These are phyloP conservation scores for Rapana venosa DNA, from an alignment of 2,888 invertebrate species.

Conservation along the genomic window DNA sequence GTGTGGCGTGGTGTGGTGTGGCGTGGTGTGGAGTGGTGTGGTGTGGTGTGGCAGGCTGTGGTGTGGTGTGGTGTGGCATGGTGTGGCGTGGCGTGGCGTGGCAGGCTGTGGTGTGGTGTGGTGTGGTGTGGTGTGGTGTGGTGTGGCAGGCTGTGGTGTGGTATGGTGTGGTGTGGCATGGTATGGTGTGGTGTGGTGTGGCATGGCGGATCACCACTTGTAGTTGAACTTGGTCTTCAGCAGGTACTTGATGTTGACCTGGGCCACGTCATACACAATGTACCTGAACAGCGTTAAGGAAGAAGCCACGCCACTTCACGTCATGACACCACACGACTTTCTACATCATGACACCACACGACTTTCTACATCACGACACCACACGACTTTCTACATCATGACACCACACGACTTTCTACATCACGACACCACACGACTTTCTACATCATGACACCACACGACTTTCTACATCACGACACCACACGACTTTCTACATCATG, in stretches of 20 bases:
- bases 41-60: too few relatives aligned
- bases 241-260: constrained; percentile 93
- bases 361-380: too few relatives aligned
- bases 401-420: too few relatives aligned
- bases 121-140: not conserved
- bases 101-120: not conserved
- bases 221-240: constrained; percentile 92
- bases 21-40: not conserved
- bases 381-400: too few relatives aligned
- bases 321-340: not conserved
- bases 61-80: not conserved
- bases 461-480: too few relatives aligned
- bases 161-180: not conserved
- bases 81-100: not conserved
- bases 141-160: too few relatives aligned
- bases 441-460: too few relatives aligned
- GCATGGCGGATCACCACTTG: constrained; percentile 78
- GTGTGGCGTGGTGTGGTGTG: not conserved
- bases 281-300: constrained; percentile 74
- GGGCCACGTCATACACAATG: constrained; percentile 96
- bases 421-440: too few relatives aligned
- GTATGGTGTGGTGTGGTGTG: too few relatives aligned
- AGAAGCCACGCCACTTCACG: not conserved
- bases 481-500: too few relatives aligned
- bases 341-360: too few relatives aligned